Percentiles rank a stretch among this genome's conserved stretches.
Conservation (phyloP, 1,140 invertebrate species). For the Papilio aristodemus region DNA sequence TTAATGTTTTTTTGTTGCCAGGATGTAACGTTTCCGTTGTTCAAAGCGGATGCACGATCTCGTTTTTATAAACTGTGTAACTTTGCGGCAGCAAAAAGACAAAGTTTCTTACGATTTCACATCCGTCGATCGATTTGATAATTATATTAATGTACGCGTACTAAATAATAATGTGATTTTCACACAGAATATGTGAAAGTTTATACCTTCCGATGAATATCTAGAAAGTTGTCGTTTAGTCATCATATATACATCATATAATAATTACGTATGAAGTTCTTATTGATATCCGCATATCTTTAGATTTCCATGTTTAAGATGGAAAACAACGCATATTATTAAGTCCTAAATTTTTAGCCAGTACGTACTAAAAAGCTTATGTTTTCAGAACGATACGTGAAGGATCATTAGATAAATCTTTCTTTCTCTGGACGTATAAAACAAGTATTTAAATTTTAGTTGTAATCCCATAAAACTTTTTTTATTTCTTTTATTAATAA, state of each 20-base stretch:
- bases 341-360: no score
- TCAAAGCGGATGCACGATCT: conserved; percentile 11
- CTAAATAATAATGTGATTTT: background rate
- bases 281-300: background rate
- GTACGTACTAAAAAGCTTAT: no score
- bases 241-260: conserved; percentile 3
- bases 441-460: no score
- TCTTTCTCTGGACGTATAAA: no score
- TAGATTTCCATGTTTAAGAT: background rate
- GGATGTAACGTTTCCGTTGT: conserved; percentile 15
- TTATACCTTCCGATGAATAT: background rate
- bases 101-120: conserved; percentile 24
- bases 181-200: conserved; percentile 6
- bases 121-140: conserved; percentile 27
- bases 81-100: conserved; percentile 14
- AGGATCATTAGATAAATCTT: no score
- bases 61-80: conserved; percentile 11
- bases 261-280: conserved; percentile 4
- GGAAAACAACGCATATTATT: background rate
- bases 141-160: background rate
- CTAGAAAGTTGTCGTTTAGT: conserved; percentile 14
- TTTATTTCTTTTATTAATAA: background rate
- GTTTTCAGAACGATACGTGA: no score
- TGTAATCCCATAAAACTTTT: no score
- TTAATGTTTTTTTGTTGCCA: conserved; percentile 19